Evolutionary conservation across 2,888 invertebrate species (phyloP), one percentile per base, ranked within the genome.

Genomic region (Zhengitettix transpicula): DNA sequence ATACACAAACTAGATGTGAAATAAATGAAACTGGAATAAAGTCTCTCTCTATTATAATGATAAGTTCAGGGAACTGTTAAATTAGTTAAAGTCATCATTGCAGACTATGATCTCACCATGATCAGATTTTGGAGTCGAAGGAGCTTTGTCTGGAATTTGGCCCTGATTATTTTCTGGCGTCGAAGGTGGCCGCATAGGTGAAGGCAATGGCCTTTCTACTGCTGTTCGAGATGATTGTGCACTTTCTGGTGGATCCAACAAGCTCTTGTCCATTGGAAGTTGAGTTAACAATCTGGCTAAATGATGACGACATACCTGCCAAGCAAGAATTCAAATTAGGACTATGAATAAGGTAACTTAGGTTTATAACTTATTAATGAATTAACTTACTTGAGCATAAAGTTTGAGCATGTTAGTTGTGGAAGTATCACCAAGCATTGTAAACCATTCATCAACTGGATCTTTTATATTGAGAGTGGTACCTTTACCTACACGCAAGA

Each of bases 401-500:
- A 93, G 78, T 68, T 87, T 85, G 68, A 97, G 78, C 74, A 91
- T 86, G 66, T 87, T 87, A 17, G 89, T 88, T 52, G 89, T 78
- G 61, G 85, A 82, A 59, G 87, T 86, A 67, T 89, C 86, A 5
- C 89, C 91, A 58, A 94, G 75, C 58, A 85, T 78, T 64, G 85
- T 86, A 69, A 93, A 87, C 95, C 95, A 96, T 53, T 94, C 94
- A 69, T 94, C 93, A 8, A 86, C 78, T 11, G 84, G 83, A 62
- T 84, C 77, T 62, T 79, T 77, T 59, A 82, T 71, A 67, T 82
- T 83, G 62, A 78, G 76, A 53, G 81, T 79, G 0, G 82, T 77
- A 9, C 76, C 76, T 68, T 83, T 82, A 3, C 89, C 86, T 1
- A 94, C 89, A 59, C 92, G 80, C 59, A 96, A 77, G 65, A 97